Evolutionary conservation across 92 coral and sea anemone species (phyloP), one percentile per base, ranked within the genome.

Genomic region (Umimayanthus chanpuru): DNA sequence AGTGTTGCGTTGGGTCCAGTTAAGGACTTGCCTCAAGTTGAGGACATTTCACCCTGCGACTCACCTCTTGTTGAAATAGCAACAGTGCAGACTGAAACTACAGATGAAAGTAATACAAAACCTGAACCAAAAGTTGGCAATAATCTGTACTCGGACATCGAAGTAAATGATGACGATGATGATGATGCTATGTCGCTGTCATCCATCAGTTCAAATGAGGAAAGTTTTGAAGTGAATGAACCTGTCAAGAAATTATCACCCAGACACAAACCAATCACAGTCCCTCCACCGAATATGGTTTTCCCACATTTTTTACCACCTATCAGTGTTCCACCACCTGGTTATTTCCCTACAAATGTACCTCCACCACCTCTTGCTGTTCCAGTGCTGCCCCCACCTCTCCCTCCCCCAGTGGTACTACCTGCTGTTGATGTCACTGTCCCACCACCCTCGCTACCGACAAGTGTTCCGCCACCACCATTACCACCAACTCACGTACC

Each of bases 171-270:
- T 68, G 95, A 93, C 32, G 94, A 95, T 77, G 90, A 96, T 81
- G 99, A 97, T 91, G 98, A 97, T 88, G 98, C 98, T 53, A 97
- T 97, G 99, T 97, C 99, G 5, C 87, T 97, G 21, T 97, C 99
- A 32, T 95, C 99, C 61, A 97, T 97, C 28, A 97, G 99, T 85
- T 97, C 99, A 38, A 97, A 97, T 90, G 99, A 97, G 87, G 98
- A 96, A 66, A 91, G 98, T 20, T 90, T 97, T 61, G 98, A 97
- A 92, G 98, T 97, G 9, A 95, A 92, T 83, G 94, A 95, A 70
- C 99, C 98, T 20, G 94, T 90, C 21, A 90, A 89, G 85, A 93
- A 95, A 85, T 80, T 94, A 39, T 85, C 92, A 41, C 94, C 94
- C 6, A 88, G 82, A 55, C 89, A 86, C 68, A 88, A 92, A 74